These are phyloP conservation scores for Onychorhynchus coronatus DNA, from an alignment of 2,113 vertebrate species.

Conservation along the genomic window DNA sequence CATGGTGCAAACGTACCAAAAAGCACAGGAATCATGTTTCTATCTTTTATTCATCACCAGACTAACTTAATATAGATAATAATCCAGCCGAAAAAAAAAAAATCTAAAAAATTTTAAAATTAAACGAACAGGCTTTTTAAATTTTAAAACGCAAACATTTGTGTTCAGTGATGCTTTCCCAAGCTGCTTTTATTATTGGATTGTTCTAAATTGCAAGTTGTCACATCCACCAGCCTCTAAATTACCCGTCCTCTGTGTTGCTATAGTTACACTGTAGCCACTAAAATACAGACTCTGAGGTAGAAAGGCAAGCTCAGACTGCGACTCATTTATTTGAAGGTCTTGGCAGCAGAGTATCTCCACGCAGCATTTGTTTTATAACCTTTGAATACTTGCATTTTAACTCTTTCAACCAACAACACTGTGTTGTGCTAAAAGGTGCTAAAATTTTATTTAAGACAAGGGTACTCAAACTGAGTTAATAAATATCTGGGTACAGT, in stretches of 20 bases:
- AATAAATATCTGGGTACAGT: background rate
- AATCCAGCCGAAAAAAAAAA: background rate
- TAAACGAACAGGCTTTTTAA: background rate
- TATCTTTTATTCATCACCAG: background rate
- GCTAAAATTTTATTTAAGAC: background rate
- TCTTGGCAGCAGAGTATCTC: slow-evolving; percentile 38
- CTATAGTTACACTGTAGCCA: slow-evolving; percentile 39
- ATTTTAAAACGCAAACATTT: background rate
- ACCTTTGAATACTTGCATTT: slow-evolving; percentile 21
- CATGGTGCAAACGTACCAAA: background rate
- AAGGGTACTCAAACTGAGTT: background rate
- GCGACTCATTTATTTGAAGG: slow-evolving; percentile 9
- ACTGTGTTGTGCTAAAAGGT: background rate
- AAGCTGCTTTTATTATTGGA: background rate
- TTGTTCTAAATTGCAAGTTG: slow-evolving; percentile 61
- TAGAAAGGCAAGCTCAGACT: slow-evolving; percentile 46
- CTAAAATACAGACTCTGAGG: slow-evolving; percentile 27
- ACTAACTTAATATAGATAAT: slow-evolving; percentile 11
- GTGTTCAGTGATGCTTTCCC: background rate
- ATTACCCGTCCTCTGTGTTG: slow-evolving; percentile 45
- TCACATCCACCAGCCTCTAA: slow-evolving; percentile 49
- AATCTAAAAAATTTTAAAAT: rapidly evolving
- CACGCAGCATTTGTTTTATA: slow-evolving; percentile 22
- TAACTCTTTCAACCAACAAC: slow-evolving; percentile 28
- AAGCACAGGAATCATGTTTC: background rate